Percentiles rank a stretch among this genome's conserved stretches.
Evolutionary conservation across 2,797 vertebrate genomes (phyloP).

Genomic region (Amphiprion clarkii): DNA sequence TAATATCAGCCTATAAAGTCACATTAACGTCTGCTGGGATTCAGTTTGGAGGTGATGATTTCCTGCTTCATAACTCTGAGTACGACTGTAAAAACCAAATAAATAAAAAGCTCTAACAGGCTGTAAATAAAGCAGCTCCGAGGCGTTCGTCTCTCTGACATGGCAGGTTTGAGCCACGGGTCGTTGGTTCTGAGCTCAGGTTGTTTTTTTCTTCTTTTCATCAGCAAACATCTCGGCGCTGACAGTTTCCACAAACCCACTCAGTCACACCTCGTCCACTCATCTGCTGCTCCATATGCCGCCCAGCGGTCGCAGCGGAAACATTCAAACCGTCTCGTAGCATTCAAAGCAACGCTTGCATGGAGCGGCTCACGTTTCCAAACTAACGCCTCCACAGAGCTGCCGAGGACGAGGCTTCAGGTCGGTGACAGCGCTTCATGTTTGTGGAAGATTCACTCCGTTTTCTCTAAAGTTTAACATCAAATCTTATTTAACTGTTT

Average conservation of each 20-base stretch:
- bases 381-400: constrained; percentile 60
- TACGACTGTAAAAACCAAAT: constrained; percentile 27
- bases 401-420: constrained; percentile 56
- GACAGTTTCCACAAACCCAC: constrained; percentile 30
- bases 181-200: constrained; percentile 37
- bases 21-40: constrained; percentile 46
- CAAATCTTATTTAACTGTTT: not conserved
- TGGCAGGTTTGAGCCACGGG: constrained; percentile 39
- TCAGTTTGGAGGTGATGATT: constrained; percentile 56
- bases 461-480: not conserved
- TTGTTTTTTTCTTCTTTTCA: constrained; percentile 5
- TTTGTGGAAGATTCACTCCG: constrained; percentile 5
- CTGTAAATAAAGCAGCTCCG: constrained; percentile 35
- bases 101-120: constrained; percentile 40
- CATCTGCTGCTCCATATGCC: constrained; percentile 33
- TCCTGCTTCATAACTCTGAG: constrained; percentile 59
- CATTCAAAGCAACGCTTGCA: not conserved
- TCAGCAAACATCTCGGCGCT: not conserved
- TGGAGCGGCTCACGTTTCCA: constrained; percentile 21
- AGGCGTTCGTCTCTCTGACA: constrained; percentile 40
- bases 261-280: constrained; percentile 32
- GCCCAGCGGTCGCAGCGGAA: not conserved
- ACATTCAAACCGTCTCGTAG: constrained; percentile 14
- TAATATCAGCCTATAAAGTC: constrained; percentile 6
- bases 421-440: constrained; percentile 40